Percentiles rank a stretch among this genome's conserved stretches.
These are phyloP conservation scores for Trypoxylus dichotomus DNA, from an alignment of 1,140 invertebrate genomes.

Conservation along the genomic window DNA sequence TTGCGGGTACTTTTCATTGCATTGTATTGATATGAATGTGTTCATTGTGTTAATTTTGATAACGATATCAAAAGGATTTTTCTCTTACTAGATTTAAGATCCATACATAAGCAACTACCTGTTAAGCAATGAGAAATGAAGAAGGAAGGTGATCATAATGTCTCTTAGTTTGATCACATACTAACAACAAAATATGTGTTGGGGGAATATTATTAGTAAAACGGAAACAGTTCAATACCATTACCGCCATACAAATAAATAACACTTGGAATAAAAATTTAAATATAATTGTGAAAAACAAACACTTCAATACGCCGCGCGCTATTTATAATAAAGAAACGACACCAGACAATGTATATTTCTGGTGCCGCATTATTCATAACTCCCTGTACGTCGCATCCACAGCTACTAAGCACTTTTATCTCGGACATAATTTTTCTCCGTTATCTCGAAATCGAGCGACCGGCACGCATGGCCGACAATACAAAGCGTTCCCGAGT, in stretches of 20 bases:
- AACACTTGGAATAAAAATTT: background rate
- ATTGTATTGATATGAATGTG: too few species aligned
- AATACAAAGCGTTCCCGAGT: conserved; percentile 33
- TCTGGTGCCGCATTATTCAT: background rate
- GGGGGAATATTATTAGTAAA: too few species aligned
- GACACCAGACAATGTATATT: conserved; percentile 9
- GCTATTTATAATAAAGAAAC: conserved; percentile 8
- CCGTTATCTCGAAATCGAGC: conserved; percentile 25
- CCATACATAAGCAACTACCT: too few species aligned
- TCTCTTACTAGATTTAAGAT: too few species aligned
- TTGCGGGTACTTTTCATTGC: too few species aligned
- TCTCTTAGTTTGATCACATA: too few species aligned
- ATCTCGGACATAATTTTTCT: conserved; percentile 23
- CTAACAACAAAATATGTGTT: too few species aligned
- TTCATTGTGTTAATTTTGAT: too few species aligned
- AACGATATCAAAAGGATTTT: too few species aligned
- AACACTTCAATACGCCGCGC: background rate
- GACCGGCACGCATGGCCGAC: conserved; percentile 34
- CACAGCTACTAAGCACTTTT: conserved; percentile 18
- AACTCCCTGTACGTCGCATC: background rate
- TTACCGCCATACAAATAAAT: background rate
- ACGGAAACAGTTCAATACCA: too few species aligned
- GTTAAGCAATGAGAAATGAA: too few species aligned
- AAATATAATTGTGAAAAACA: background rate
- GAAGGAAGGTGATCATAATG: too few species aligned